These are phyloP conservation scores for Amorpha juglandis DNA, from an alignment of 2,888 invertebrate genomes.

Conservation along the genomic window DNA sequence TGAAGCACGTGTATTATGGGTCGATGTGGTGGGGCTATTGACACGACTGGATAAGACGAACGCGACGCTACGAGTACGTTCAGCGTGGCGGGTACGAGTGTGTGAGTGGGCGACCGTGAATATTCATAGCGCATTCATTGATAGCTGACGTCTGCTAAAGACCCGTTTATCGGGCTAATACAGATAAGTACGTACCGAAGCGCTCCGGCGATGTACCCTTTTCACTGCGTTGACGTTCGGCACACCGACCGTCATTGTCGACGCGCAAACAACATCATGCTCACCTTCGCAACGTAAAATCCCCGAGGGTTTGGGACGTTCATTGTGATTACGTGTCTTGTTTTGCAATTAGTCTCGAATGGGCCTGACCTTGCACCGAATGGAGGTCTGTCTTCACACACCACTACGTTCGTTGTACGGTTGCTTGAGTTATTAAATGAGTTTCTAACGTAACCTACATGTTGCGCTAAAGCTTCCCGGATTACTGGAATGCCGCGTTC, in stretches of 20 bases:
- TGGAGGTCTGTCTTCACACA: conserved; percentile 7
- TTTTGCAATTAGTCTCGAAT: conserved; percentile 21
- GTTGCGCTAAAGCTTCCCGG: conserved; percentile 45
- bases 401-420: neutral
- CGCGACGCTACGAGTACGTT: conserved; percentile 1
- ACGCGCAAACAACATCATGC: conserved; percentile 23
- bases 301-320: neutral
- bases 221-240: conserved; percentile 25
- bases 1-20: conserved; percentile 22
- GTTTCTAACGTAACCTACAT: conserved; percentile 46
- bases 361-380: neutral
- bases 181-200: conserved; percentile 32
- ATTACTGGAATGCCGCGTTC: conserved; percentile 60
- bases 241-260: conserved; percentile 18
- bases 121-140: conserved; percentile 50
- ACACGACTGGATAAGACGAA: conserved; percentile 17
- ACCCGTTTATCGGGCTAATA: conserved; percentile 38
- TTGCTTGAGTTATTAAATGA: conserved; percentile 44
- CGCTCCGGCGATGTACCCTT: conserved; percentile 30
- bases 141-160: conserved; percentile 40
- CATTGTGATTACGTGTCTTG: conserved; percentile 21
- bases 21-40: conserved; percentile 11
- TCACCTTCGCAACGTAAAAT: conserved; percentile 10
- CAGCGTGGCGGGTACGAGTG: conserved; percentile 18
- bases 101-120: conserved; percentile 41